Conservation (phyloP, 1,140 invertebrate genomes). For the Mercenaria mercenaria region DNA sequence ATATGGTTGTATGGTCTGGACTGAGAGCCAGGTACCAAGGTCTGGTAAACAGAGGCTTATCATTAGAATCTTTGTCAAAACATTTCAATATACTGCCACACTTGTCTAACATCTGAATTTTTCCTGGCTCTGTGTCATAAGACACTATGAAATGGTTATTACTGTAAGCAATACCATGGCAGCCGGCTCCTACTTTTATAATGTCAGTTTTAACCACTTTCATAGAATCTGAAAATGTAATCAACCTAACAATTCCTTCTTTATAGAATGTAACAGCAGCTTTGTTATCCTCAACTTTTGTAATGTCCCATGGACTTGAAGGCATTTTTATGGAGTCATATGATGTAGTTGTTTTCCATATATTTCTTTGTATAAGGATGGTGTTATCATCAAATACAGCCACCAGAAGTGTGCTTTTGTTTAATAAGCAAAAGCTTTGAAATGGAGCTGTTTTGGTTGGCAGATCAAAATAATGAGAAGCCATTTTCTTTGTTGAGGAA, state of each 20-base stretch:
- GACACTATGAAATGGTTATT: constrained; percentile 1
- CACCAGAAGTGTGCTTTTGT: background rate
- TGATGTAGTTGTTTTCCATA: background rate
- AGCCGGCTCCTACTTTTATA: background rate
- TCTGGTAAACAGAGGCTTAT: background rate
- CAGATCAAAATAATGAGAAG: background rate
- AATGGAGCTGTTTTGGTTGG: background rate
- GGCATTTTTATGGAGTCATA: background rate
- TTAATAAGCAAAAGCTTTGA: background rate
- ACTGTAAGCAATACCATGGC: background rate
- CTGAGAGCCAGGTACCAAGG: background rate
- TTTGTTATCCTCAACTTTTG: no score
- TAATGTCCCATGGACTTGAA: background rate
- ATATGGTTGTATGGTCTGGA: no score
- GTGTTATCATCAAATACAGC: background rate
- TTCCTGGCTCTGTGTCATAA: background rate
- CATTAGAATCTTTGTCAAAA: background rate
- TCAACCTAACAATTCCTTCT: background rate
- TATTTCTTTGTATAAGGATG: background rate
- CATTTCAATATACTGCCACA: background rate
- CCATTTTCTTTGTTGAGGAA: background rate
- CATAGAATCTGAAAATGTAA: background rate
- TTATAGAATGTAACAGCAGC: background rate
- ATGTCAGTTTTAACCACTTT: background rate
- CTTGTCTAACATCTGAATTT: background rate